Percentiles rank a stretch among this genome's conserved stretches.
These are phyloP conservation scores for Aricia artaxerxes DNA, from an alignment of 2,888 invertebrate species.

Conservation along the genomic window DNA sequence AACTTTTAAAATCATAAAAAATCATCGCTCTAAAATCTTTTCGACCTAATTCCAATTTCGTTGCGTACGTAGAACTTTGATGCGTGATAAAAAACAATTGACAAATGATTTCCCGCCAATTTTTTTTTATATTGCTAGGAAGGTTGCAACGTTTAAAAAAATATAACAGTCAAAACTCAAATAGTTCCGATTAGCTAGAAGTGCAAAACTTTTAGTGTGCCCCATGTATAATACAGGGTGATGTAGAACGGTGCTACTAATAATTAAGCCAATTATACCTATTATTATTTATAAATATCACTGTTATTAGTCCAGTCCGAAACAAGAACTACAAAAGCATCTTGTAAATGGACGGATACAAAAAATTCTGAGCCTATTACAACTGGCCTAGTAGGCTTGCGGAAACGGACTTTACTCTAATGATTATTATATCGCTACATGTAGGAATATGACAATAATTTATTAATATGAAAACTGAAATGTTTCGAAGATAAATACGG, in stretches of 20 bases:
- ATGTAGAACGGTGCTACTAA: conserved; percentile 17
- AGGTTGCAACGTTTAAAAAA: too few species aligned
- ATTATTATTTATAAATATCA: conserved; percentile 25
- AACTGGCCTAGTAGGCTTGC: conserved; percentile 2
- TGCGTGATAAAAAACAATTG: too few species aligned
- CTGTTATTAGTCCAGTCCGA: conserved; percentile 29
- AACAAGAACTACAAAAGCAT: conserved; percentile 27
- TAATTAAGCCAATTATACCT: conserved; percentile 34
- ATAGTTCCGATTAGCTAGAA: too few species aligned
- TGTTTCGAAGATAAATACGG: conserved; percentile 10
- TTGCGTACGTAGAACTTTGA: too few species aligned
- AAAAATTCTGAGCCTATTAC: conserved; percentile 28
- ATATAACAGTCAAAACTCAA: too few species aligned
- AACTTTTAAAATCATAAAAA: too few species aligned
- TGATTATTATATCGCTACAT: conserved; percentile 5
- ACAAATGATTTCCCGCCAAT: too few species aligned
- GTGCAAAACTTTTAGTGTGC: too few species aligned
- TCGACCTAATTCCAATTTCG: too few species aligned
- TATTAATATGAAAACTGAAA: conserved; percentile 18
- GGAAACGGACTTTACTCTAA: not conserved
- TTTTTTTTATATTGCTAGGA: too few species aligned
- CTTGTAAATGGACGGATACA: conserved; percentile 37
- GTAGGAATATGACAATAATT: conserved; percentile 14
- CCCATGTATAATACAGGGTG: not conserved
- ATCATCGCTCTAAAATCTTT: too few species aligned